phyloP scores from a whole-genome alignment of 1,140 invertebrate species.

The Orius laevigatus region DNA sequence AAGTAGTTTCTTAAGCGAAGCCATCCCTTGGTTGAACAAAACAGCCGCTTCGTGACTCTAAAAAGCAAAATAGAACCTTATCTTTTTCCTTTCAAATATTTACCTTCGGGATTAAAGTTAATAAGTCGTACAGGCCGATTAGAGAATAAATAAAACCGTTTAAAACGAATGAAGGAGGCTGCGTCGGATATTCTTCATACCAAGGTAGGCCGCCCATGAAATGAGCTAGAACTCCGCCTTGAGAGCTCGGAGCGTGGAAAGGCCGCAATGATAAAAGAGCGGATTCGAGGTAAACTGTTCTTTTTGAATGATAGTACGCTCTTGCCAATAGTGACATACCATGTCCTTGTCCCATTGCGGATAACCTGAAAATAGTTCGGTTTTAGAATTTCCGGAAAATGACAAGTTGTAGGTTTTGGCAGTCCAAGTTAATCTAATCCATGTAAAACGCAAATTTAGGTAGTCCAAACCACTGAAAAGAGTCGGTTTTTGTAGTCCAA shows the following conservation, averaged over 20 bases:
- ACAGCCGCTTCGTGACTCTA: constrained; percentile 44
- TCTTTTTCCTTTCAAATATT: constrained; percentile 6
- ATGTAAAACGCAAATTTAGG: no score
- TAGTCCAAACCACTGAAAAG: no score
- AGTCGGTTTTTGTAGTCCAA: no score
- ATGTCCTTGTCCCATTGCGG: constrained; percentile 96
- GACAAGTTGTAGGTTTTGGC: no score
- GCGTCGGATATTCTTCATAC: constrained; percentile 98
- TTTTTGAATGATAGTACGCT: constrained; percentile 68
- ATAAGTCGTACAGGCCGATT: constrained; percentile 43
- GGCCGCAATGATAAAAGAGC: constrained; percentile 64
- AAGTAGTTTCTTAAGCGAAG: constrained; percentile 75
- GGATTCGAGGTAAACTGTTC: constrained; percentile 58
- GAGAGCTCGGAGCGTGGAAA: constrained; percentile 49
- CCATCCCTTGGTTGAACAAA: constrained; percentile 74
- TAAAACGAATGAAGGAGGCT: constrained; percentile 84
- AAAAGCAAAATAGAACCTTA: constrained; percentile 20
- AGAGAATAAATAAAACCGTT: constrained; percentile 99
- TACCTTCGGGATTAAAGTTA: constrained; percentile 15
- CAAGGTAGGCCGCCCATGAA: constrained; percentile 61
- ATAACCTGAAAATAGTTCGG: constrained; percentile 64
- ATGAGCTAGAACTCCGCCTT: constrained; percentile 68
- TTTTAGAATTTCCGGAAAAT: no score
- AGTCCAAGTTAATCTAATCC: no score
- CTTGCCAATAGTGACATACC: constrained; percentile 82